Evolutionary conservation across 2,113 vertebrate species (phyloP).

Genomic region (Danionella cerebrum): DNA sequence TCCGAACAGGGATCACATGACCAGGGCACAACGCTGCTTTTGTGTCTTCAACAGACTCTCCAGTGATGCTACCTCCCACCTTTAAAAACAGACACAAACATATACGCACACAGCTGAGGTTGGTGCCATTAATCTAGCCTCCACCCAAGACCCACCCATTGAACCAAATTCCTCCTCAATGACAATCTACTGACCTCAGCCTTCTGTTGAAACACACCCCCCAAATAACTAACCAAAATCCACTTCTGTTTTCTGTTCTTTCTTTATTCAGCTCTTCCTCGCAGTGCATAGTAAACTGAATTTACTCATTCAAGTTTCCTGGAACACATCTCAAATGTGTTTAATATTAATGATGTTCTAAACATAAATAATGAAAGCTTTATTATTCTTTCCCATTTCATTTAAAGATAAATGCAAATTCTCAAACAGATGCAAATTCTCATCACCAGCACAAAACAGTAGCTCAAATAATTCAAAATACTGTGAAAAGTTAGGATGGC

Average conservation of each 20-base stretch:
- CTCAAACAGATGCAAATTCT: too few species aligned
- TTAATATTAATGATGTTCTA: too few species aligned
- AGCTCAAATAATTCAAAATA: too few species aligned
- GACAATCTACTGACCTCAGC: neutral
- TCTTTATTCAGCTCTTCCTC: neutral
- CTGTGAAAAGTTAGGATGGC: too few species aligned
- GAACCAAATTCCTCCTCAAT: conserved; percentile 1
- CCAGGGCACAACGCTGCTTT: conserved; percentile 60
- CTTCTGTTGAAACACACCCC: neutral
- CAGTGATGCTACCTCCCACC: conserved; percentile 57
- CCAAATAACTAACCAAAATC: neutral
- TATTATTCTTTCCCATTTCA: too few species aligned
- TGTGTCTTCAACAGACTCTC: conserved; percentile 53
- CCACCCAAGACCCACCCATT: neutral
- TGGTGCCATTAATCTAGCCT: conserved; percentile 29
- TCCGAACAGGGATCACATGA: conserved; percentile 53
- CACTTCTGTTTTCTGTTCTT: conserved; percentile 5
- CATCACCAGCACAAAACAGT: too few species aligned
- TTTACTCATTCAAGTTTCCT: too few species aligned
- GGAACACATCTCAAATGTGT: too few species aligned
- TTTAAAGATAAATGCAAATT: too few species aligned
- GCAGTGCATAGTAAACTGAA: too few species aligned
- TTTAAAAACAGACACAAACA: conserved; percentile 32
- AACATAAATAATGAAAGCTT: too few species aligned
- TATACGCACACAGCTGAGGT: conserved; percentile 24